phyloP scores from a whole-genome alignment of 2,888 invertebrate species.

The Cyclophora punctaria region DNA sequence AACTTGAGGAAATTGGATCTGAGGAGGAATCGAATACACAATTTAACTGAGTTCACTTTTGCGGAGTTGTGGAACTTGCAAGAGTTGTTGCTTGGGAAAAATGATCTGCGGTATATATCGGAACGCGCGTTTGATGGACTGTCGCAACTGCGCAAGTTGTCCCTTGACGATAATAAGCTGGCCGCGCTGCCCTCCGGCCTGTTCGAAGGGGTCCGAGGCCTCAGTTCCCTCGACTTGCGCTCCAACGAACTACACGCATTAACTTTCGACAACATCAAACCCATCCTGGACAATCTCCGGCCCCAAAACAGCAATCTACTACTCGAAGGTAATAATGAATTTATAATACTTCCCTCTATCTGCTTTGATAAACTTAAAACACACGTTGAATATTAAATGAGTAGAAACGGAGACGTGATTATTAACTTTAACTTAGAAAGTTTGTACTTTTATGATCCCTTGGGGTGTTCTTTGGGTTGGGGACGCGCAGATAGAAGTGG shows the following conservation, averaged over 20 bases:
- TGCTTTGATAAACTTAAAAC: slow-evolving; percentile 53
- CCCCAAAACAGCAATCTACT: slow-evolving; percentile 83
- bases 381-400: slow-evolving; percentile 61
- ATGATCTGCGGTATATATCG: slow-evolving; percentile 81
- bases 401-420: slow-evolving; percentile 48
- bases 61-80: slow-evolving; percentile 84
- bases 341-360: slow-evolving; percentile 43
- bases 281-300: slow-evolving; percentile 85
- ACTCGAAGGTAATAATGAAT: slow-evolving; percentile 80
- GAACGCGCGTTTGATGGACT: slow-evolving; percentile 86
- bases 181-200: slow-evolving; percentile 81
- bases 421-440: slow-evolving; percentile 57
- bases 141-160: slow-evolving; percentile 80
- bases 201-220: slow-evolving; percentile 81
- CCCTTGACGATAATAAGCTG: slow-evolving; percentile 85
- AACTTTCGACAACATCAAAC: slow-evolving; percentile 84
- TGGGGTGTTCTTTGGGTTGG: slow-evolving; percentile 41
- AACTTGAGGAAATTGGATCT: slow-evolving; percentile 84
- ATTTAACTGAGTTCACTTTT: slow-evolving; percentile 86
- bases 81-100: slow-evolving; percentile 81
- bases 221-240: slow-evolving; percentile 84
- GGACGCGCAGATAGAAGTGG: slow-evolving; percentile 29
- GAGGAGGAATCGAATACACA: slow-evolving; percentile 82
- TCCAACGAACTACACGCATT: slow-evolving; percentile 85
- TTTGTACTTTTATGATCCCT: slow-evolving; percentile 58